Base-by-base conservation (phyloP, 2,797 vertebrate genomes). In the Heteromormyrus szaboi region DNA sequence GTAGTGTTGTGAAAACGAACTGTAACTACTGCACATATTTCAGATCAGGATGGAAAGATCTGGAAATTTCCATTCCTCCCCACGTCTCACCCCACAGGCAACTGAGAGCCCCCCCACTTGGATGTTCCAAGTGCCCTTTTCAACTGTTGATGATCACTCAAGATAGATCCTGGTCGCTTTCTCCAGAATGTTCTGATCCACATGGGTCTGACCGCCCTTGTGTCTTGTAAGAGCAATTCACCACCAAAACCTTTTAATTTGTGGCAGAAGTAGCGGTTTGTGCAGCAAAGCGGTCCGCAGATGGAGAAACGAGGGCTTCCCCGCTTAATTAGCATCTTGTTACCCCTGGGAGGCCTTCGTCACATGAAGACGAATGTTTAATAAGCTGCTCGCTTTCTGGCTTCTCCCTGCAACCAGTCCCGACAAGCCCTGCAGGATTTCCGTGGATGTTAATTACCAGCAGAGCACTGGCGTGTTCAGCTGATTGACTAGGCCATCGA, bases 401-500 rank as follows among this genome's bases (percentile, higher is more conserved):
- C 37, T 44, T 79, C 37, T 79, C 72, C 14, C 0, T 44, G 72
- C 72, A 41, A 29, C 37, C 65, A 17, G 9, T 79, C 72, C 72
- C 14, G 37, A 44, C 33, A 79, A 19, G 37, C 72, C 17, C 72
- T 79, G 37, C 72, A 79, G 72, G 72, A 79, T 79, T 44, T n/a
- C 41, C 4, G 6, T 29, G 51, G 37, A 50, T 48, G 65, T 72
- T 72, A 72, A 72, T 72, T 72, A 62, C 46, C 65, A 59, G 44
- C 12, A 29, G 41, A 81, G 41, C 90, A 91, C 91, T 89, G 94
- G 91, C 92, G 90, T 89, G 91, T 92, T 94, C 95, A 89, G 95
- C 95, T 95, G 95, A 95, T 96, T 95, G 95, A 95, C 95, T 89
- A 50, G 84, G 87, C 85, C 62, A 92, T 91, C 91, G 92, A 95